These are phyloP conservation scores for Ptilonorhynchus violaceus DNA, from an alignment of 2,113 vertebrate genomes.

Conservation along the genomic window DNA sequence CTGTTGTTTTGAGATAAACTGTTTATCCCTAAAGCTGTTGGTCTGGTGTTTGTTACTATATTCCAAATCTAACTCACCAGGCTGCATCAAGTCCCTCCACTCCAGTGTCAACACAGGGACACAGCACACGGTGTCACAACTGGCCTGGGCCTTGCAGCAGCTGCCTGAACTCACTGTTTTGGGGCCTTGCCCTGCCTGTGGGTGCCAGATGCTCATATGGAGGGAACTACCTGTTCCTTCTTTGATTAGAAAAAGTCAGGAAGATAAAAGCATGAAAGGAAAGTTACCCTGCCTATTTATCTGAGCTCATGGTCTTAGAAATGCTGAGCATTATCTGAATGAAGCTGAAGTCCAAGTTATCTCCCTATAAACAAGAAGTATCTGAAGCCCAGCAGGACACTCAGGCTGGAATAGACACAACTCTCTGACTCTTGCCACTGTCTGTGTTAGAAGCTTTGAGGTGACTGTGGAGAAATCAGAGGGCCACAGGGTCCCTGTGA, in stretches of 20 bases:
- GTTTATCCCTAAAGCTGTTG: not conserved
- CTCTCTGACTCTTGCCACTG: not conserved
- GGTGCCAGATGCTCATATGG: not conserved
- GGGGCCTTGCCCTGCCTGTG: not conserved
- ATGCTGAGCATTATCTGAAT: not conserved
- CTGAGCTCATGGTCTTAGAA: not conserved
- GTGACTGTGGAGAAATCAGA: not conserved
- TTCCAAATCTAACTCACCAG: not conserved
- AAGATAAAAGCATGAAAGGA: not conserved
- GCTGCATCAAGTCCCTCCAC: not conserved
- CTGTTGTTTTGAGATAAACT: not conserved
- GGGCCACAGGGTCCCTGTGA: not conserved
- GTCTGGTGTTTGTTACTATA: not conserved
- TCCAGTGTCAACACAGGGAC: not conserved
- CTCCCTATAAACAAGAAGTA: not conserved
- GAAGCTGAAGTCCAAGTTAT: not conserved
- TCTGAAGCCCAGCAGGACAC: not conserved
- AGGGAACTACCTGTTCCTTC: no score
- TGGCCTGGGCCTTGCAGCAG: not conserved
- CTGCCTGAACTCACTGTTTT: not conserved
- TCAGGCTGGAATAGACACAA: not conserved
- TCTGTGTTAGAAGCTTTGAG: not conserved
- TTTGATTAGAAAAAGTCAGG: not conserved
- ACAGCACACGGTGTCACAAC: not conserved
- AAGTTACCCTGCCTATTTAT: not conserved